phyloP scores from a whole-genome alignment of 1,140 invertebrate species.

The Polypedilum vanderplanki region DNA sequence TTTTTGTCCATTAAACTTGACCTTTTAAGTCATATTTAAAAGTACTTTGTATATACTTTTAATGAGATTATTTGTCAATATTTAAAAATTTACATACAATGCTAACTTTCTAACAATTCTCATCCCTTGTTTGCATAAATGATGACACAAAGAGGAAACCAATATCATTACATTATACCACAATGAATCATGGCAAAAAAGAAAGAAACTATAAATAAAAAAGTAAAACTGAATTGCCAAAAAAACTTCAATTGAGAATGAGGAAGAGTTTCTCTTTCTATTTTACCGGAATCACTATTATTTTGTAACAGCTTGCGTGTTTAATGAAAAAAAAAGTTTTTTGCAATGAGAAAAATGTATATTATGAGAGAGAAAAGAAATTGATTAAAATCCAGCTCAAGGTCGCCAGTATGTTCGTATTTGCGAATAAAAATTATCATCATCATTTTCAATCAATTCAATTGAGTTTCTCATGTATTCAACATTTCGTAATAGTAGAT shows the following conservation, averaged over 20 bases:
- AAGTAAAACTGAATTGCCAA: neutral
- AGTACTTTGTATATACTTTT: too few species aligned
- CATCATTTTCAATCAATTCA: neutral
- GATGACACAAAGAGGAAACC: neutral
- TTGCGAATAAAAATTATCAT: neutral
- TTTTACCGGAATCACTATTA: too few species aligned
- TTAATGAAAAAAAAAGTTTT: too few species aligned
- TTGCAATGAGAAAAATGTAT: too few species aligned
- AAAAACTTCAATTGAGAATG: constrained; percentile 2
- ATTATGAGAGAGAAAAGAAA: neutral
- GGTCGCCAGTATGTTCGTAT: neutral
- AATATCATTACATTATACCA: neutral
- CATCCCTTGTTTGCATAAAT: neutral
- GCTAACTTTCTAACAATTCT: too few species aligned
- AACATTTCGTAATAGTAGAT: neutral
- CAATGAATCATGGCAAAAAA: neutral
- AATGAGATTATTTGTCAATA: too few species aligned
- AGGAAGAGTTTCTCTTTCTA: neutral
- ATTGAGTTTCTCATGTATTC: neutral
- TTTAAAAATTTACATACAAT: too few species aligned
- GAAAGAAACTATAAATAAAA: constrained; percentile 13
- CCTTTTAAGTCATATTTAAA: too few species aligned
- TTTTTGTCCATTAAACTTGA: too few species aligned
- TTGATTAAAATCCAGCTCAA: neutral
- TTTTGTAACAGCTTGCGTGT: too few species aligned